phyloP scores from a whole-genome alignment of 2,113 vertebrate genomes.

The Gymnorhina tibicen region DNA sequence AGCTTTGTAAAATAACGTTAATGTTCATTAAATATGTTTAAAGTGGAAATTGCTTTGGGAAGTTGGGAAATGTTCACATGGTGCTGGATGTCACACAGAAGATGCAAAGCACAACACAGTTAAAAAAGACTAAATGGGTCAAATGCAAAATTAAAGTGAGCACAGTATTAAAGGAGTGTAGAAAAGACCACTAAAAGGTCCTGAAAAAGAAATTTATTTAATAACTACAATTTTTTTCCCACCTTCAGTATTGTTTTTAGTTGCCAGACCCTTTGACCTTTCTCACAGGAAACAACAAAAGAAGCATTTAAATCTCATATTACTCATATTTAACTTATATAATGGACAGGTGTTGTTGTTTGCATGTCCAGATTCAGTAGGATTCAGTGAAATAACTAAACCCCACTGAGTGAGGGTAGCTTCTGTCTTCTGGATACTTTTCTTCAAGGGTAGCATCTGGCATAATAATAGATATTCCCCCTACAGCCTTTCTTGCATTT shows the following conservation, averaged over 20 bases:
- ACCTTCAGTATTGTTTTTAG: background rate
- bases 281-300: background rate
- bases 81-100: background rate
- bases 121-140: background rate
- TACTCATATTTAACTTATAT: background rate
- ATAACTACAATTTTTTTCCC: background rate
- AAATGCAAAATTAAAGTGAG: background rate
- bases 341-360: background rate
- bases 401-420: rapidly evolving
- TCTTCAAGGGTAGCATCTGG: background rate
- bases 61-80: conserved; percentile 17
- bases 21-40: conserved; percentile 33
- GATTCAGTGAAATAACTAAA: background rate
- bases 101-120: background rate
- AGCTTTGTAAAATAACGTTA: conserved; percentile 5
- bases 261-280: background rate
- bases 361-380: background rate
- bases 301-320: background rate
- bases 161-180: background rate
- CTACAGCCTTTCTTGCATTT: background rate
- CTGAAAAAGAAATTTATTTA: background rate
- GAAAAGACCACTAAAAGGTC: rapidly evolving
- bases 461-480: background rate
- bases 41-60: conserved; percentile 48
- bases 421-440: background rate